Conservation (phyloP, 2,797 vertebrate genomes). For the Threskiornis aethiopicus region DNA sequence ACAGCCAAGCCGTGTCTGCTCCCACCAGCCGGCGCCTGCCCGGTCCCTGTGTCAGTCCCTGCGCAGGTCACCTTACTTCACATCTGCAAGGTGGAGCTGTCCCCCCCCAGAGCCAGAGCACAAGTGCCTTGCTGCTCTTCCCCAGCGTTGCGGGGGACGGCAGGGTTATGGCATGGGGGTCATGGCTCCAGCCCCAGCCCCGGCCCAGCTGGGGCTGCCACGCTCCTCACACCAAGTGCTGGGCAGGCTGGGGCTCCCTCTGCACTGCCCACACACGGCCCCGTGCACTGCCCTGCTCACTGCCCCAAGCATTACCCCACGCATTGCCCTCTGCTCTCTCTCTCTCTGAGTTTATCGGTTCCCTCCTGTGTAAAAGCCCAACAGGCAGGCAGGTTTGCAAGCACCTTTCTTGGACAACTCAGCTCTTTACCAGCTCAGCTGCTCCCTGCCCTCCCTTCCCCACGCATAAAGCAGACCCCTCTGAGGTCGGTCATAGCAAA, state of each 20-base stretch:
- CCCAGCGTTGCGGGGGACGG: fast-evolving
- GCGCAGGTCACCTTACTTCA: neutral
- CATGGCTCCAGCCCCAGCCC: neutral
- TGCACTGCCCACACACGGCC: neutral
- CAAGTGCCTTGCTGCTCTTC: neutral
- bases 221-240: fast-evolving
- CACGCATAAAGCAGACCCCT: neutral
- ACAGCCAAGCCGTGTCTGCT: neutral
- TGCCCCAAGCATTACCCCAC: neutral
- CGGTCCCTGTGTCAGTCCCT: neutral
- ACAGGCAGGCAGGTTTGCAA: neutral
- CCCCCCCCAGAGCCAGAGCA: too few relatives aligned
- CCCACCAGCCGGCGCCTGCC: neutral
- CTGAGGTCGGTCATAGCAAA: neutral
- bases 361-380: neutral
- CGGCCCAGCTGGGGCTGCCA: neutral
- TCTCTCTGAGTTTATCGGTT: neutral
- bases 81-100: neutral
- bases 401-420: neutral
- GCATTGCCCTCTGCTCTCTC: neutral
- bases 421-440: neutral
- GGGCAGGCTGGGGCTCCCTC: neutral
- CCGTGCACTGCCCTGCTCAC: neutral
- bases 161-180: neutral
- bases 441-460: neutral